phyloP scores from a whole-genome alignment of 2,113 vertebrate genomes.

The Gracilinanus agilis region DNA sequence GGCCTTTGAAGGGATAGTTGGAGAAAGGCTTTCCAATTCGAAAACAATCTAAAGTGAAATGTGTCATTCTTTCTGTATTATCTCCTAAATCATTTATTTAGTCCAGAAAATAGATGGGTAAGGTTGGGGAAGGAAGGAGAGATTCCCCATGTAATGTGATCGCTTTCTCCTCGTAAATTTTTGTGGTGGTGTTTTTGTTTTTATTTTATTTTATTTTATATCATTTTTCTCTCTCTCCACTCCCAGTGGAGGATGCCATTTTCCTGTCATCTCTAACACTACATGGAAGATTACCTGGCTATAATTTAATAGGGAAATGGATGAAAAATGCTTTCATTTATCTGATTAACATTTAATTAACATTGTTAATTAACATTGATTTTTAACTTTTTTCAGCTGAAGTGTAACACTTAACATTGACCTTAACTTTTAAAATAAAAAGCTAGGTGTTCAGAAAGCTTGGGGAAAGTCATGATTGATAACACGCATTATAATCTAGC shows the following conservation, averaged over 20 bases:
- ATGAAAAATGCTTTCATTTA: conserved; percentile 88
- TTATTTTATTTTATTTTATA: conserved; percentile 18
- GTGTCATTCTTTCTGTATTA: conserved; percentile 22
- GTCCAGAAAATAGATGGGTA: background rate
- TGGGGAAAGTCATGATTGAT: conserved; percentile 85
- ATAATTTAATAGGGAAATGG: conserved; percentile 81
- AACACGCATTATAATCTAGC: conserved; percentile 83
- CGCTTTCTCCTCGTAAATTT: background rate
- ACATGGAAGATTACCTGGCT: conserved; percentile 80
- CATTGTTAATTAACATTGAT: conserved; percentile 87
- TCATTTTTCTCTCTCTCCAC: conserved; percentile 45
- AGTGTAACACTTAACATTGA: conserved; percentile 86
- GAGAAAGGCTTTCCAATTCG: conserved; percentile 50
- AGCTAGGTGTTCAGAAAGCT: conserved; percentile 82
- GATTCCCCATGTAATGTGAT: background rate
- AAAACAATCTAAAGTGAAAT: conserved; percentile 12
- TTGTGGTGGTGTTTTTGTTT: background rate
- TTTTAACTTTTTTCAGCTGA: conserved; percentile 85
- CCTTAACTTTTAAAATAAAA: conserved; percentile 87
- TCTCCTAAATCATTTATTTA: background rate
- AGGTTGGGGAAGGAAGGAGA: background rate
- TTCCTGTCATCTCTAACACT: conserved; percentile 80
- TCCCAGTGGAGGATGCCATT: conserved; percentile 71
- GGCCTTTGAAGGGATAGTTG: conserved; percentile 27
- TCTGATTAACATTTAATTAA: conserved; percentile 89